A percentile compares a stretch with the other conserved stretches of the same genome.
These are phyloP conservation scores for Cyphomyrus plagiostoma DNA, from an alignment of 2,113 vertebrate genomes.

Conservation along the genomic window DNA sequence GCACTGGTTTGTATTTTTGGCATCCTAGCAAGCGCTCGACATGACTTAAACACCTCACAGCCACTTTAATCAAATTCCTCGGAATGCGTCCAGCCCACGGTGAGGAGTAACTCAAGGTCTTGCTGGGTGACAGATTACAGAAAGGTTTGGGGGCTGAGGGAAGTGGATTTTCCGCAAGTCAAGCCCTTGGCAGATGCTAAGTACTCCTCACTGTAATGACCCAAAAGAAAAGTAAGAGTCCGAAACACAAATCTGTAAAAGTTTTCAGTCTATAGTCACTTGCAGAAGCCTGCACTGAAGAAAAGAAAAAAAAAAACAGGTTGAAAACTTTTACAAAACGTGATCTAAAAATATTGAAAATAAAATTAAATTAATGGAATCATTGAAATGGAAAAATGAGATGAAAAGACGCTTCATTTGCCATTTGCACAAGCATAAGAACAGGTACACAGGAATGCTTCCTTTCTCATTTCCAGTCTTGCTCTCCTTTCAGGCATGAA, in stretches of 20 bases:
- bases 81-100: conserved; percentile 1
- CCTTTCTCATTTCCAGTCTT: background rate
- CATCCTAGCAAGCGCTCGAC: background rate
- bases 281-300: background rate
- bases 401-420: background rate
- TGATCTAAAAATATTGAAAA: background rate
- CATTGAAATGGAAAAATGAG: background rate
- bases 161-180: background rate
- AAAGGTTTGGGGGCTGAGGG: background rate
- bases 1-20: background rate
- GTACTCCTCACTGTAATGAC: background rate
- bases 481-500: background rate
- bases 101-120: conserved; percentile 1
- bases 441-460: background rate
- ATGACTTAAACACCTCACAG: conserved; percentile 21
- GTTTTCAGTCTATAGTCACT: background rate
- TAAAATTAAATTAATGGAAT: background rate
- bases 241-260: background rate
- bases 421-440: background rate
- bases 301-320: background rate
- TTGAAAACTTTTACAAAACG: background rate
- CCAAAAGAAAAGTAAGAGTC: background rate
- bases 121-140: background rate
- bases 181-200: background rate
- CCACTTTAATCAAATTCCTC: conserved; percentile 11